Evolutionary conservation across 2,888 invertebrate genomes (phyloP).

Genomic region (Melanchra persicariae): DNA sequence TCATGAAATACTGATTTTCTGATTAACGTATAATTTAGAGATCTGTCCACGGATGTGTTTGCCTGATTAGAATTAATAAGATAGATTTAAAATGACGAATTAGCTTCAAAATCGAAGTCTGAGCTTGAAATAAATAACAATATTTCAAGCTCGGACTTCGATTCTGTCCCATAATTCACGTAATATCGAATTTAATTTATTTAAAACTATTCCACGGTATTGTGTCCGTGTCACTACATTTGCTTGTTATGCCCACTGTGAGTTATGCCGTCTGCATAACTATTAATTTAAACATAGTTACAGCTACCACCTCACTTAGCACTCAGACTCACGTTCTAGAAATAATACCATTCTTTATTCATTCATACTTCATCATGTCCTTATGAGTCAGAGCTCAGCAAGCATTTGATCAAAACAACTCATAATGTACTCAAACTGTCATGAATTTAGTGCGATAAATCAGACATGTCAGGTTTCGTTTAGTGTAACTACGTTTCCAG

Average conservation of each 20-base stretch:
- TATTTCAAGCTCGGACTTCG: neutral
- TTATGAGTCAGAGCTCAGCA: conserved; percentile 57
- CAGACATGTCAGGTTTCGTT: conserved; percentile 71
- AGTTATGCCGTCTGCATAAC: conserved; percentile 39
- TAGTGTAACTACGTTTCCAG: conserved; percentile 67
- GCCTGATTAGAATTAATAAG: neutral
- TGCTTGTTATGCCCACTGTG: conserved; percentile 15
- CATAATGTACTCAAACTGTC: conserved; percentile 69
- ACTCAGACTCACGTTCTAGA: conserved; percentile 13
- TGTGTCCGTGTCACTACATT: conserved; percentile 14
- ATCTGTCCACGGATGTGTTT: neutral
- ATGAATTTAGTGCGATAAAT: conserved; percentile 70
- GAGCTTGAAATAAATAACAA: too few relatives aligned
- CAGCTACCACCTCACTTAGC: neutral
- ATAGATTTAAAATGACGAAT: neutral
- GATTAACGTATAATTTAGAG: neutral
- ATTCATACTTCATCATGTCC: conserved; percentile 45
- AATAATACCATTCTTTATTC: conserved; percentile 33
- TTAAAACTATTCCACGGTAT: conserved; percentile 29
- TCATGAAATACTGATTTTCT: conserved; percentile 1
- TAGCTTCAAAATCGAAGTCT: too few relatives aligned
- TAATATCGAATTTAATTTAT: conserved; percentile 21
- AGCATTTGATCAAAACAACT: conserved; percentile 66
- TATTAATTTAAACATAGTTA: conserved; percentile 28
- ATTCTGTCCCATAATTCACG: conserved; percentile 7